phyloP scores from a whole-genome alignment of 1,140 invertebrate genomes.

The Pinna nobilis region DNA sequence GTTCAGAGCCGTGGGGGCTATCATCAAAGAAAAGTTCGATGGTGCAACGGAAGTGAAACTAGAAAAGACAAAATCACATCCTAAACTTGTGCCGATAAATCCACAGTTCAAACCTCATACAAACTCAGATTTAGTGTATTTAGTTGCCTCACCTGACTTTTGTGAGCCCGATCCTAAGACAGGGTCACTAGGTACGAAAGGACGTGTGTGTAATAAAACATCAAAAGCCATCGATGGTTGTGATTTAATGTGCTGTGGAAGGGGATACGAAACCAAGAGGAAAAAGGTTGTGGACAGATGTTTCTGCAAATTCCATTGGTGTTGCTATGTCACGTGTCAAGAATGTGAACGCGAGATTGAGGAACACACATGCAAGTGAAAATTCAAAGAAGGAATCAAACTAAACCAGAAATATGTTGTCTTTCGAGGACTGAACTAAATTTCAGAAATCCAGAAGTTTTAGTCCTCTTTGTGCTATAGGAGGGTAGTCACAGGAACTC shows the following conservation, averaged over 20 bases:
- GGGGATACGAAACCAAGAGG: slow-evolving; percentile 76
- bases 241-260: slow-evolving; percentile 78
- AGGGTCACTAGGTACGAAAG: slow-evolving; percentile 72
- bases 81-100: slow-evolving; percentile 67
- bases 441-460: too few relatives aligned
- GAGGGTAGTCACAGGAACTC: too few relatives aligned
- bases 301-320: slow-evolving; percentile 77
- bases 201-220: slow-evolving; percentile 74
- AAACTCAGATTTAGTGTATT: slow-evolving; percentile 86
- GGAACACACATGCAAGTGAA: slow-evolving; percentile 70
- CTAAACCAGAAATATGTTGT: too few relatives aligned
- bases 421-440: too few relatives aligned
- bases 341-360: slow-evolving; percentile 72
- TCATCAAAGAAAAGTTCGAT: slow-evolving; percentile 88
- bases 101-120: slow-evolving; percentile 72
- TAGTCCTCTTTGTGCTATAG: too few relatives aligned
- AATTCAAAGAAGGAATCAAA: too few relatives aligned
- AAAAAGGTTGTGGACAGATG: slow-evolving; percentile 83
- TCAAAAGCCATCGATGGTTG: slow-evolving; percentile 76
- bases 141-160: slow-evolving; percentile 95
- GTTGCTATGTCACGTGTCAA: slow-evolving; percentile 76
- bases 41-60: slow-evolving; percentile 83
- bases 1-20: slow-evolving; percentile 88
- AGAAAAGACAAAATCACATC: slow-evolving; percentile 51
- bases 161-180: slow-evolving; percentile 85